Percentiles rank a stretch among this genome's conserved stretches.
Conservation (phyloP, 2,888 invertebrate genomes). For the Lysandra bellargus region DNA sequence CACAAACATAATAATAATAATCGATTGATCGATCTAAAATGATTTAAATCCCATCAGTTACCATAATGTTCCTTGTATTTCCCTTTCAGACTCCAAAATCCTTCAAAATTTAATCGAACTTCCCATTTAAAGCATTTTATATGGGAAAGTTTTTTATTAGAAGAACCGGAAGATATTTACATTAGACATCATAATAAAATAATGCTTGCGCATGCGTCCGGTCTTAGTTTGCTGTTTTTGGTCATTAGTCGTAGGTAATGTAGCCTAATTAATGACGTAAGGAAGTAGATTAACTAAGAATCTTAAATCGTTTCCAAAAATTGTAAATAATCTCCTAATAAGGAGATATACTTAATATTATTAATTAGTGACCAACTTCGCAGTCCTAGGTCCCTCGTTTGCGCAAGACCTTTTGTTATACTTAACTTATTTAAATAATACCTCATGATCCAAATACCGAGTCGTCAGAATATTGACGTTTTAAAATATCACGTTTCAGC, state of each 20-base stretch:
- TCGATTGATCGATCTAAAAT: not conserved
- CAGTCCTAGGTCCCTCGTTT: not conserved
- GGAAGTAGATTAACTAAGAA: no score
- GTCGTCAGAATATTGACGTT: constrained; percentile 24
- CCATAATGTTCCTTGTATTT: constrained; percentile 12
- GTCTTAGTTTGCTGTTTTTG: not conserved
- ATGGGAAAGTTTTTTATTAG: not conserved
- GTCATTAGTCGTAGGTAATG: not conserved
- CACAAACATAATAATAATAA: not conserved
- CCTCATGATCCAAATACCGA: constrained; percentile 2
- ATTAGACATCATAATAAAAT: not conserved
- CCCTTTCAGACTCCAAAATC: constrained; percentile 16
- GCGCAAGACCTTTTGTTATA: not conserved
- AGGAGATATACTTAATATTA: no score
- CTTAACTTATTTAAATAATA: not conserved
- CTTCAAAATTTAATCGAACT: constrained; percentile 28
- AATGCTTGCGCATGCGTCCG: not conserved
- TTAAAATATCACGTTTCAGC: constrained; percentile 23
- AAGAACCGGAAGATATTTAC: not conserved
- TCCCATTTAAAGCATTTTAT: constrained; percentile 7
- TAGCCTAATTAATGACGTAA: no score
- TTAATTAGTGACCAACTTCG: not conserved
- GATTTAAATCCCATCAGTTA: not conserved
- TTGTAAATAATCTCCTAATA: no score
- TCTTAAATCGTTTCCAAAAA: no score